Evolutionary conservation across 2,888 invertebrate species (phyloP).

Genomic region (Leucophora obtusa): DNA sequence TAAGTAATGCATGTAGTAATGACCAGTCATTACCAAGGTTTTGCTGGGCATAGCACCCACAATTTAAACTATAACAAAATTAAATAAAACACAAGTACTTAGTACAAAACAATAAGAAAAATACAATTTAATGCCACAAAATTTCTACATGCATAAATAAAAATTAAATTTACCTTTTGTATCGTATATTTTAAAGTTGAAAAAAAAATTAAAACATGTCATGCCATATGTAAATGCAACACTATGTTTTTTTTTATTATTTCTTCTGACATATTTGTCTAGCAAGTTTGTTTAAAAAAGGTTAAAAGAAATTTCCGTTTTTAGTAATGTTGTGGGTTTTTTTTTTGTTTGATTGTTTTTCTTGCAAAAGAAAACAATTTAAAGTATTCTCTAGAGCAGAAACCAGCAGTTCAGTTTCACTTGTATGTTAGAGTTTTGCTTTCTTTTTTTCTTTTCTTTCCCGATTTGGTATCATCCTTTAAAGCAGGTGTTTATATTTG

Average conservation of each 20-base stretch:
- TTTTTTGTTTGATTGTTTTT: not conserved
- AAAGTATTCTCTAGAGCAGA: conserved; percentile 29
- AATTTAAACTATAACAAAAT: conserved; percentile 14
- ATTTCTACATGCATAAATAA: conserved; percentile 6
- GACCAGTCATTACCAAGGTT: no score
- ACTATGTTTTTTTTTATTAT: conserved; percentile 3
- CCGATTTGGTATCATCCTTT: conserved; percentile 19
- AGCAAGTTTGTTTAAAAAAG: conserved; percentile 39
- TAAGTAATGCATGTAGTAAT: no score
- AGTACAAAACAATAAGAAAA: not conserved
- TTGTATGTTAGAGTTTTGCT: conserved; percentile 18
- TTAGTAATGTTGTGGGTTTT: not conserved
- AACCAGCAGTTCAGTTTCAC: conserved; percentile 25
- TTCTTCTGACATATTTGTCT: conserved; percentile 33
- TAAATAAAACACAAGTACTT: not conserved
- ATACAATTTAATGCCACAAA: not conserved
- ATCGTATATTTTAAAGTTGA: conserved; percentile 8
- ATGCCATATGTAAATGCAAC: conserved; percentile 44
- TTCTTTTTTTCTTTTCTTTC: not conserved
- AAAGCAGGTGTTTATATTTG: conserved; percentile 55
- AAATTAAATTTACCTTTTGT: conserved; percentile 7
- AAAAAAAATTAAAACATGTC: conserved; percentile 24
- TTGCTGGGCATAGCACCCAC: conserved; percentile 26
- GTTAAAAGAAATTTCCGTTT: conserved; percentile 11
- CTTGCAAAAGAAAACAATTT: conserved; percentile 18